phyloP scores from a whole-genome alignment of 1,140 invertebrate genomes.

The Eufriesea mexicana region DNA sequence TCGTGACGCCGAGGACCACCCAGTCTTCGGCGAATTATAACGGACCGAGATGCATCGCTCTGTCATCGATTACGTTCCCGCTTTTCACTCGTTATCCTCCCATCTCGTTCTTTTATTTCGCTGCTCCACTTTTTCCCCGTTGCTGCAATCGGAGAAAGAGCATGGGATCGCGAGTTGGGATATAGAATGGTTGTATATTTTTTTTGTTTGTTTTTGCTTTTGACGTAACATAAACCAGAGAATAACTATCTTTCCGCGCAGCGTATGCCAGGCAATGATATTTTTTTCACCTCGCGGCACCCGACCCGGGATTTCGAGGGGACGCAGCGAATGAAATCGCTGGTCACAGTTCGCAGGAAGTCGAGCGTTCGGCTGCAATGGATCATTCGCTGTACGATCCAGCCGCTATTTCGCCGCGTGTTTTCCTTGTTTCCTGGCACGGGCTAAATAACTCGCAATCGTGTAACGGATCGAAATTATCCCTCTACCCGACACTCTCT shows the following conservation, averaged over 20 bases:
- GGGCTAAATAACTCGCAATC: not conserved
- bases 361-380: slow-evolving; percentile 1
- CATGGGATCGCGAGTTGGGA: not conserved
- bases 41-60: slow-evolving; percentile 4
- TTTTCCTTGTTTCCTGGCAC: not conserved
- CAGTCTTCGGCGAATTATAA: slow-evolving; percentile 38
- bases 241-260: slow-evolving; percentile 5
- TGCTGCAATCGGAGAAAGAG: not conserved
- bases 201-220: too few relatives aligned
- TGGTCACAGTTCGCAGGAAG: not conserved
- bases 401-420: not conserved
- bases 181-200: not conserved
- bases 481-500: too few relatives aligned
- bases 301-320: not conserved
- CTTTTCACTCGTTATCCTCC: not conserved
- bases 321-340: not conserved
- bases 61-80: slow-evolving; percentile 2
- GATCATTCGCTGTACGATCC: not conserved
- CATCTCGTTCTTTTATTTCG: too few relatives aligned
- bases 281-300: slow-evolving; percentile 22
- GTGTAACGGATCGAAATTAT: not conserved
- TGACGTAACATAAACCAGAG: not conserved
- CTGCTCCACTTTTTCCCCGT: not conserved
- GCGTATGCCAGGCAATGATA: not conserved
- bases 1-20: not conserved